Conservation (phyloP, 2,888 invertebrate species). For the Caenorhabditis zanzibari region DNA sequence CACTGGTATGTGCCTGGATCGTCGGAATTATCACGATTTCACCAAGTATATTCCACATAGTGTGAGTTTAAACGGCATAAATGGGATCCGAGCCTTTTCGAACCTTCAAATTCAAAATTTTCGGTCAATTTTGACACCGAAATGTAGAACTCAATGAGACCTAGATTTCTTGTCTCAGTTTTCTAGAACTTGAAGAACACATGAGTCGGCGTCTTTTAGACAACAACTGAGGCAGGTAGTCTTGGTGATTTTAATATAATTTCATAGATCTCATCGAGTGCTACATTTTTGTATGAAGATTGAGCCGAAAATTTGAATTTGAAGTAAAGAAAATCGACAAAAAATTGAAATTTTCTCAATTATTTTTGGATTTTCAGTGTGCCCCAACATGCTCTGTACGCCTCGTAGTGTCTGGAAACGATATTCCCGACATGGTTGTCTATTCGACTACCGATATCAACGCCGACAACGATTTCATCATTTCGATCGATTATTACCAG, state of each 20-base stretch:
- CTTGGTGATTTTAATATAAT: no score
- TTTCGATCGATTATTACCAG: constrained; percentile 3
- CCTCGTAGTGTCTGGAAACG: constrained; percentile 26
- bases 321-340: no score
- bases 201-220: no score
- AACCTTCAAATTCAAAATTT: not conserved
- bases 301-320: no score
- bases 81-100: not conserved
- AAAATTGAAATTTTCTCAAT: not conserved
- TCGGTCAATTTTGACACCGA: no score
- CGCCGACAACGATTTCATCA: not conserved
- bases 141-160: no score
- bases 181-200: no score
- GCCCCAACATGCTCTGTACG: constrained; percentile 33
- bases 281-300: no score
- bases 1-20: constrained; percentile 24
- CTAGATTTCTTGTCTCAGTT: not conserved
- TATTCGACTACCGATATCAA: not conserved
- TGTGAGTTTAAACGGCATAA: constrained; percentile 5
- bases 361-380: constrained; percentile 13
- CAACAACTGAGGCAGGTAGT: no score
- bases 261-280: no score
- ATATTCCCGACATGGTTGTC: constrained; percentile 22
- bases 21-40: constrained; percentile 26
- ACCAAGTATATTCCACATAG: constrained; percentile 29